A percentile compares a stretch with the other conserved stretches of the same genome.
Evolutionary conservation across 2,888 invertebrate species (phyloP).

Genomic region (Achlya flavicornis): DNA sequence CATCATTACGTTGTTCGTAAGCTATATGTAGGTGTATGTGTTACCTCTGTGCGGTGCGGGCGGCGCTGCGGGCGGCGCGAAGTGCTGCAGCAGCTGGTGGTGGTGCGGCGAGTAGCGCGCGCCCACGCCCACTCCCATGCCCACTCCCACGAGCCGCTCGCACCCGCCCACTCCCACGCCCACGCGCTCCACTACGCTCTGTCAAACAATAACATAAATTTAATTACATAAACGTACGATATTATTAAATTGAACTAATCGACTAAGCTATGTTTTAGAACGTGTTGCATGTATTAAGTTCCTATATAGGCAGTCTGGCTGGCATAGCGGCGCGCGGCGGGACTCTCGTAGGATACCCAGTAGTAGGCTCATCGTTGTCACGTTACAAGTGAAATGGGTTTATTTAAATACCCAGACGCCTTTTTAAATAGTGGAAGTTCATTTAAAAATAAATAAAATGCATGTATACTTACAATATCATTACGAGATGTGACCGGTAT

Average conservation of each 20-base stretch:
- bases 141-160: constrained; percentile 17
- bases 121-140: constrained; percentile 20
- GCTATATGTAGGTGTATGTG: background rate
- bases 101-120: constrained; percentile 72
- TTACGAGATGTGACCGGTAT: constrained; percentile 52
- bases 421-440: no score
- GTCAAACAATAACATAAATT: constrained; percentile 12
- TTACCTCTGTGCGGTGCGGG: constrained; percentile 49
- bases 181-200: constrained; percentile 30
- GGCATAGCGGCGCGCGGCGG: no score
- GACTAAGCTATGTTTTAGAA: no score
- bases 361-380: background rate
- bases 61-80: constrained; percentile 86
- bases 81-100: constrained; percentile 69
- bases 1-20: background rate
- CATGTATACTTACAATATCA: constrained; percentile 56
- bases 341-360: no score
- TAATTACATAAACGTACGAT: background rate
- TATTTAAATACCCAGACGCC: no score
- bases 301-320: no score
- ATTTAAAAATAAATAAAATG: background rate
- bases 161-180: constrained; percentile 24
- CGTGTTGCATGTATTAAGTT: no score
- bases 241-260: no score
- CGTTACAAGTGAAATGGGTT: background rate